Base-by-base conservation (phyloP, 2,888 invertebrate species). In the Ormyrus pomaceus region DNA sequence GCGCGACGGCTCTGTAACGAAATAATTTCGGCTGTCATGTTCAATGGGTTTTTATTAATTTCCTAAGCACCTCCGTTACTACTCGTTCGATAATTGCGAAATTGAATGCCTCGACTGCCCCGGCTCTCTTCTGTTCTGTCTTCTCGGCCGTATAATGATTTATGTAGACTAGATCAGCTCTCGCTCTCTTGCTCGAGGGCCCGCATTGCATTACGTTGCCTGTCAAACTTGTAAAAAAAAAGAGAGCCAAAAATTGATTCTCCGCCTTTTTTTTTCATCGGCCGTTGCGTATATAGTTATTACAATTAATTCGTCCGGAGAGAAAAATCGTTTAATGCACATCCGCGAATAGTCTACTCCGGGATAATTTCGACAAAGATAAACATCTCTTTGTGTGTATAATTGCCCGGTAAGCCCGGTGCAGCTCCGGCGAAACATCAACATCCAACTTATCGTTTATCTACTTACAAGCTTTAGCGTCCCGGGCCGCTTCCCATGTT, bases 371-470 rank as follows among this genome's bases (percentile, higher is more conserved):
- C 19, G 58, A 66, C 66, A 77, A 59, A 66, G 66, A 66, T 72
- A 72, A 69, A 56, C 55, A 53, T 53, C 5, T 19, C n/a, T 69
- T 76, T 55, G 8, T 34, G 34, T 3, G 0, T 56, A 13, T 61
- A 68, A 68, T 62, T 62, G 62, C 62, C 9, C 69, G 3, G 62
- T 61, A 75, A 75, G 61, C 61, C 45, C 45, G 13, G 58, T 66
- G 8, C 8, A 19, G 6, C 48, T 58, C 8, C 8, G n/a, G 70
- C 53, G 58, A 77, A 77, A 64, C 80, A 68, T 71, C 74, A 55
- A n/a, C 77, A 62, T 69, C 80, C 80, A 64, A 71, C 80, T 77
- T 69, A 77, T 77, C 73, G 69, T 77, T 77, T 73, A 77, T 80
- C 69, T 77, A 80, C 73, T 66, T 69, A 61, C 73, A 73, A 69